Evolutionary conservation across 2,888 invertebrate species (phyloP).

Genomic region (Diarsia dahlii): DNA sequence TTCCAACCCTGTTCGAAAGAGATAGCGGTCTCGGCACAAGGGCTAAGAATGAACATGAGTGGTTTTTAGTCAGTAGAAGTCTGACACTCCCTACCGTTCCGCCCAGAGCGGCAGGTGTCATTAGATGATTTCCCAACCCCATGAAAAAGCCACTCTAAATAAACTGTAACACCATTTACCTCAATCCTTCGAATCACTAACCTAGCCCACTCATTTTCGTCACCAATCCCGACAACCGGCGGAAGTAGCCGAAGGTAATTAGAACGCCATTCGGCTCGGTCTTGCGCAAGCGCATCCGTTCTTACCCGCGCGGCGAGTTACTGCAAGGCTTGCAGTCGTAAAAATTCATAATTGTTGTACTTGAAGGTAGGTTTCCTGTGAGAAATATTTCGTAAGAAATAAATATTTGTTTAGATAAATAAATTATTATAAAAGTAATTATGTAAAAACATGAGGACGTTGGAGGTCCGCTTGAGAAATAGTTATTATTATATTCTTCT

Average conservation of each 20-base stretch:
- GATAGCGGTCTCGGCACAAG: too few relatives aligned
- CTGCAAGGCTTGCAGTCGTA: constrained; percentile 49
- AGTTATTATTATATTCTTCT: too few relatives aligned
- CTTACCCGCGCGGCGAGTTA: constrained; percentile 33
- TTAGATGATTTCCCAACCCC: too few relatives aligned
- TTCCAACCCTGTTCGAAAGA: too few relatives aligned
- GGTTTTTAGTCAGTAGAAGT: too few relatives aligned
- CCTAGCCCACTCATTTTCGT: constrained; percentile 57
- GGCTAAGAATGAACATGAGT: too few relatives aligned
- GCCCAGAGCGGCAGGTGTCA: too few relatives aligned
- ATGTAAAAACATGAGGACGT: not conserved
- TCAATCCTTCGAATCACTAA: constrained; percentile 51
- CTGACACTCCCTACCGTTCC: too few relatives aligned
- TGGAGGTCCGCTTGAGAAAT: not conserved
- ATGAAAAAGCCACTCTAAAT: constrained; percentile 3
- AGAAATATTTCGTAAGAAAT: constrained; percentile 44
- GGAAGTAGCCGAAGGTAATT: constrained; percentile 66
- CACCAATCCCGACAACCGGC: constrained; percentile 54
- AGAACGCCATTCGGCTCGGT: constrained; percentile 62
- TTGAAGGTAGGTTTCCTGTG: constrained; percentile 52
- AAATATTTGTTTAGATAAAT: constrained; percentile 17
- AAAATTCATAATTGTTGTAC: constrained; percentile 45
- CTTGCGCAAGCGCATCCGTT: constrained; percentile 74
- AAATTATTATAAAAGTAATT: not conserved
- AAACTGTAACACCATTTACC: constrained; percentile 4